Evolutionary conservation across 1,140 invertebrate species (phyloP).

Genomic region (Anagrus nilaparvatae): DNA sequence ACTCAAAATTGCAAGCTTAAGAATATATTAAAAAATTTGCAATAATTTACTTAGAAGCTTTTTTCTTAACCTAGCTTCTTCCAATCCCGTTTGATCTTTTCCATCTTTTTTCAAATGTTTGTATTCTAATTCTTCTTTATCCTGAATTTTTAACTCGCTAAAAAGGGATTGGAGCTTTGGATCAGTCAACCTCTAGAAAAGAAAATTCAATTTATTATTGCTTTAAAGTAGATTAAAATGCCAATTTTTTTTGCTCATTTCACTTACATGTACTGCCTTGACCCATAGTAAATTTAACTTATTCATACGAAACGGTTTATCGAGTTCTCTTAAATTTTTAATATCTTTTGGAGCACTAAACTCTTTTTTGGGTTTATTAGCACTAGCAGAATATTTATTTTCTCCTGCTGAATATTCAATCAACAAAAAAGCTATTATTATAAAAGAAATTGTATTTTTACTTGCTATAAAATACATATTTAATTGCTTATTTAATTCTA

Average conservation of each 20-base stretch:
- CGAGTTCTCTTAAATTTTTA: conserved; percentile 45
- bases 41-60: conserved; percentile 57
- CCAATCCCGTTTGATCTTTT: conserved; percentile 74
- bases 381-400: conserved; percentile 50
- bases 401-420: conserved; percentile 18
- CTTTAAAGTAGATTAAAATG: background rate
- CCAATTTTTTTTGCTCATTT: background rate
- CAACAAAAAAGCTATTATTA: conserved; percentile 12
- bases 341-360: conserved; percentile 8
- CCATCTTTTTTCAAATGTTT: conserved; percentile 76
- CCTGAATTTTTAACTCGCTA: conserved; percentile 82
- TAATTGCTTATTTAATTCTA: too few species aligned
- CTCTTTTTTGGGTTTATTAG: conserved; percentile 42
- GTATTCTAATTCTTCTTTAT: conserved; percentile 78
- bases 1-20: too few species aligned
- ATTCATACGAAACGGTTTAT: conserved; percentile 73
- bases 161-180: conserved; percentile 76
- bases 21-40: conserved; percentile 6
- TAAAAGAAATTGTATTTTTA: too few species aligned
- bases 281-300: conserved; percentile 77
- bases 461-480: too few species aligned
- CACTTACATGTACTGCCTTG: conserved; percentile 67
- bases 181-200: conserved; percentile 65
- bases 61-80: conserved; percentile 69
- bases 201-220: conserved; percentile 11